A percentile compares a stretch with the other conserved stretches of the same genome.
Conservation (phyloP, 2,888 invertebrate genomes). For the Parelbella ahira region DNA sequence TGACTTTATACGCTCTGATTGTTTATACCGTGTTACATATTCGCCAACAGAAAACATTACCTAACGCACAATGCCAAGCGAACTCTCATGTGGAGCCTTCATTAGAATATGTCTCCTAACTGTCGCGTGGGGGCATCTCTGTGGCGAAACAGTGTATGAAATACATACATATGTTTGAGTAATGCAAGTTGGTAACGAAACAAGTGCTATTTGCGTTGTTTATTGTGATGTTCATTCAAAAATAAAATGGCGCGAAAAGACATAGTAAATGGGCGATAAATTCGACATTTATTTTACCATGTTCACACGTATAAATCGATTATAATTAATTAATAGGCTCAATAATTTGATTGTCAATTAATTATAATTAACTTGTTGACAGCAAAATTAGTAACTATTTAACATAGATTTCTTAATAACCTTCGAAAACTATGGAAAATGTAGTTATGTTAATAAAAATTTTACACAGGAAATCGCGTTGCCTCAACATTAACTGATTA, state of each 20-base stretch:
- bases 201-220: neutral
- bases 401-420: neutral
- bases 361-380: neutral
- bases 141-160: slow-evolving; percentile 4
- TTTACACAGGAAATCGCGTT: slow-evolving; percentile 4
- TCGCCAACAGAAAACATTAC: neutral
- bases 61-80: neutral
- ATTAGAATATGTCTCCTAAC: slow-evolving; percentile 11
- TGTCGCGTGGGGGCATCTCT: neutral
- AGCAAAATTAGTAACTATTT: neutral
- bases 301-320: no score
- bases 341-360: no score
- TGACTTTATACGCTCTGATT: slow-evolving; percentile 11
- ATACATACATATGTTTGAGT: neutral
- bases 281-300: no score
- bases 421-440: neutral
- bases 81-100: neutral
- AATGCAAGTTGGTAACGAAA: slow-evolving; percentile 6
- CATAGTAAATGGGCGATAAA: no score
- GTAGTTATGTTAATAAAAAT: neutral
- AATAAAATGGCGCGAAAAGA: no score
- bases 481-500: neutral
- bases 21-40: slow-evolving; percentile 1
- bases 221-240: neutral
- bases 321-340: no score